phyloP scores from a whole-genome alignment of 1,140 invertebrate genomes.

The Conus ventricosus region DNA sequence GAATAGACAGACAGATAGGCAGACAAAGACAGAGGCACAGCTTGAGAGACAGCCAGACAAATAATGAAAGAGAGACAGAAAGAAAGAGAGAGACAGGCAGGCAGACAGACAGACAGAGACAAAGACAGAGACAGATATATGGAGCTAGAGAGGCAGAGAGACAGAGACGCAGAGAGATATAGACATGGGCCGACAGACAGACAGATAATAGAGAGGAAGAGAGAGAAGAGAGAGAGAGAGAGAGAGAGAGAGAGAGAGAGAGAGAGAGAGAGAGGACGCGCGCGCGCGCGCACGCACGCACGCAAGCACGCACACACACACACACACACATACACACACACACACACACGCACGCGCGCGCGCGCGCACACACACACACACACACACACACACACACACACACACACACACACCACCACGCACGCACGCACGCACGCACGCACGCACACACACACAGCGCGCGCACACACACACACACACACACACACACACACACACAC shows the following conservation, averaged over 20 bases:
- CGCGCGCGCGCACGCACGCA: background rate
- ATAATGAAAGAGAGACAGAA: constrained; percentile 22
- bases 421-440: background rate
- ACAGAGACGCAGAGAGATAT: too few species aligned
- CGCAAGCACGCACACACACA: constrained; percentile 7
- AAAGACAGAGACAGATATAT: too few species aligned
- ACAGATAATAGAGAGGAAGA: too few species aligned
- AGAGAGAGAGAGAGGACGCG: background rate
- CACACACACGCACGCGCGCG: background rate
- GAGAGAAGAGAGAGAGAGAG: background rate
- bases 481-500: constrained; percentile 31
- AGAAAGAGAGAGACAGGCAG: background rate
- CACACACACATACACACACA: constrained; percentile 28
- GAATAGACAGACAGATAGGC: background rate
- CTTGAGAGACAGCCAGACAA: background rate
- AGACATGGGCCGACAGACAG: too few species aligned
- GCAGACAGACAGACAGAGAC: background rate
- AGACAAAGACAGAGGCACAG: background rate
- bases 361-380: constrained; percentile 11
- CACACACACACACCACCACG: constrained; percentile 3
- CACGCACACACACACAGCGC: too few species aligned
- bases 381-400: constrained; percentile 30
- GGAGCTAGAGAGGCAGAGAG: too few species aligned
- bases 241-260: constrained; percentile 10
- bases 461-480: constrained; percentile 15